Evolutionary conservation across 2,797 vertebrate genomes (phyloP).

Genomic region (Myotis vivesi): DNA sequence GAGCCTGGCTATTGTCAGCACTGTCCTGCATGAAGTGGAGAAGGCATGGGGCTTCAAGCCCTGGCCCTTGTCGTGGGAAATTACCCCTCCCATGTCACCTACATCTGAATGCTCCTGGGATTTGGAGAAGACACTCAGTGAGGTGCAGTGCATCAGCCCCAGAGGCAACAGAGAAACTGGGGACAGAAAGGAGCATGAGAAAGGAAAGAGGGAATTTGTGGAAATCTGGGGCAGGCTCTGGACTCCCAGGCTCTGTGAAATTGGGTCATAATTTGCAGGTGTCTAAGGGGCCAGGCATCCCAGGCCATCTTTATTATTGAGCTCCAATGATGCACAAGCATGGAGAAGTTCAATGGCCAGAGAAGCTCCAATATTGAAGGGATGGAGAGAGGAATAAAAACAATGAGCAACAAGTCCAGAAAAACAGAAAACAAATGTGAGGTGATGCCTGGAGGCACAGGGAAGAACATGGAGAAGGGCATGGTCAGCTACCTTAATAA

Average conservation of each 20-base stretch:
- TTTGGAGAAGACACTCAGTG: not conserved
- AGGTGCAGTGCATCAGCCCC: not conserved
- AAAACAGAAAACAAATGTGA: fast-evolving
- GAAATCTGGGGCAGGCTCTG: too few relatives aligned
- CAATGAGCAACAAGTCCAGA: not conserved
- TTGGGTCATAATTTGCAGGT: not conserved
- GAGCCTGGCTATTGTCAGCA: not conserved
- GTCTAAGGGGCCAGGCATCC: fast-evolving
- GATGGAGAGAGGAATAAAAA: too few relatives aligned
- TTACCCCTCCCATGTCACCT: not conserved
- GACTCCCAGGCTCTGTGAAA: not conserved
- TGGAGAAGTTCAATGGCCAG: not conserved
- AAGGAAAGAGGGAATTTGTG: not conserved
- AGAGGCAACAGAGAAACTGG: not conserved
- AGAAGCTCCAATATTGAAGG: not conserved
- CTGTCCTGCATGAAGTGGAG: fast-evolving
- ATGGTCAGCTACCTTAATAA: fast-evolving
- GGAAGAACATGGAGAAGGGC: not conserved
- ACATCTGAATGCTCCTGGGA: fast-evolving
- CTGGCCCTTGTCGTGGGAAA: fast-evolving
- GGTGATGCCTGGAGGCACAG: not conserved
- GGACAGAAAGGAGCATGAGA: not conserved
- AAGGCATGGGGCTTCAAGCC: fast-evolving
- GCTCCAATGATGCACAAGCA: fast-evolving
- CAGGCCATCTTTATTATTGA: not conserved